A percentile compares a stretch with the other conserved stretches of the same genome.
phyloP scores from a whole-genome alignment of 2,113 vertebrate species.

The Nannobrachium achirus region DNA sequence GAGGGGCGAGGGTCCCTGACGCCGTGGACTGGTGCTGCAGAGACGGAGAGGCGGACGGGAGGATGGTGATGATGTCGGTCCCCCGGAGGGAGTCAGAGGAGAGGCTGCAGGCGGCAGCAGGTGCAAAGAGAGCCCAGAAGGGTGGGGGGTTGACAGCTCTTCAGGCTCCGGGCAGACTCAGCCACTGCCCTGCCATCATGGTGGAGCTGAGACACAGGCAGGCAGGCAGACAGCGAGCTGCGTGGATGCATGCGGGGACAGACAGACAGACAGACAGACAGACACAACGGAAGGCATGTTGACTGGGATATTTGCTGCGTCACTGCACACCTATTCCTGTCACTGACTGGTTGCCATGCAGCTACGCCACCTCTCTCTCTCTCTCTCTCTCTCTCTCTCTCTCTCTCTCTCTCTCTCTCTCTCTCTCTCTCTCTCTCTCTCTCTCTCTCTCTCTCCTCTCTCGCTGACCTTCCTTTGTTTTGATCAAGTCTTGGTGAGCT shows the following conservation, averaged over 20 bases:
- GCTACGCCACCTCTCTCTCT: constrained; percentile 24
- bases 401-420: constrained; percentile 11
- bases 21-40: constrained; percentile 26
- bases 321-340: not conserved
- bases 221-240: not conserved
- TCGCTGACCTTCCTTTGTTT: not conserved
- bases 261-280: not conserved
- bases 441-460: not conserved
- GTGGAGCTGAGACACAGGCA: constrained; percentile 32
- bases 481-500: not conserved
- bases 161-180: constrained; percentile 42
- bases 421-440: constrained; percentile 15
- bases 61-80: not conserved
- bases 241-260: not conserved
- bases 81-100: not conserved
- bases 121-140: constrained; percentile 16
- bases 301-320: constrained; percentile 4
- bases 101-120: not conserved
- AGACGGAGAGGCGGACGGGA: not conserved
- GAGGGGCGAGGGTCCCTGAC: not conserved
- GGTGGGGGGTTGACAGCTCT: constrained; percentile 18
- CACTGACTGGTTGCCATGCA: constrained; percentile 31
- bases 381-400: constrained; percentile 5
- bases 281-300: not conserved
- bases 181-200: constrained; percentile 54